Conservation (phyloP, 1,140 invertebrate species). For the Homalodisca vitripennis region DNA sequence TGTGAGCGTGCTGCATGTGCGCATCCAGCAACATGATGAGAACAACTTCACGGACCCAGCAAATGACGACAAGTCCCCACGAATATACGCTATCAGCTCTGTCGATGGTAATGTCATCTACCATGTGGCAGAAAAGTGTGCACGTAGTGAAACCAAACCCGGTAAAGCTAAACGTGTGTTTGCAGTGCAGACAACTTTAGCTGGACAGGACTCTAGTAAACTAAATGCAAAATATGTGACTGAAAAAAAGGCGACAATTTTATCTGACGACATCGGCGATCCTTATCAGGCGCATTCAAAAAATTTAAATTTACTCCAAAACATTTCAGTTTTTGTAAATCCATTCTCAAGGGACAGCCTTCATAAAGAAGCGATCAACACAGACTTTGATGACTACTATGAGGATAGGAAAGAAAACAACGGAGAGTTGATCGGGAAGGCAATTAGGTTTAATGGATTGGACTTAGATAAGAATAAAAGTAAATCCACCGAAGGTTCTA, state of each 20-base stretch:
- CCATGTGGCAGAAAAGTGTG: constrained; percentile 57
- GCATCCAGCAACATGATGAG: constrained; percentile 29
- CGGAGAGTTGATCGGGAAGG: constrained; percentile 27
- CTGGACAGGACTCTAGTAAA: constrained; percentile 48
- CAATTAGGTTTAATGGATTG: constrained; percentile 14
- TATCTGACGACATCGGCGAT: constrained; percentile 48
- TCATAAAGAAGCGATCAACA: constrained; percentile 38
- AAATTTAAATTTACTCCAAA: constrained; percentile 50
- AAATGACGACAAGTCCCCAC: constrained; percentile 52
- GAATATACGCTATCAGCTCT: constrained; percentile 84
- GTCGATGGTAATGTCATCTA: constrained; percentile 85
- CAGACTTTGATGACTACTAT: constrained; percentile 44
- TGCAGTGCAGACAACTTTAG: constrained; percentile 50
- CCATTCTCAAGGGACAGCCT: constrained; percentile 47
- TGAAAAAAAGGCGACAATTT: constrained; percentile 53
- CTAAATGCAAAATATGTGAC: constrained; percentile 50
- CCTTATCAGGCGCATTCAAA: constrained; percentile 46
- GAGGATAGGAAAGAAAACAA: constrained; percentile 37
- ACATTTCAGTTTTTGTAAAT: constrained; percentile 58
- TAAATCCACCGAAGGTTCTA: constrained; percentile 29
- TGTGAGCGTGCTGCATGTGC: constrained; percentile 79
- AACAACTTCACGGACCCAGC: not conserved
- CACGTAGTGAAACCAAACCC: constrained; percentile 24
- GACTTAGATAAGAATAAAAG: constrained; percentile 33
- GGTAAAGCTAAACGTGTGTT: constrained; percentile 45